These are phyloP conservation scores for Trichonephila inaurata DNA, from an alignment of 1,140 invertebrate species.

Conservation along the genomic window DNA sequence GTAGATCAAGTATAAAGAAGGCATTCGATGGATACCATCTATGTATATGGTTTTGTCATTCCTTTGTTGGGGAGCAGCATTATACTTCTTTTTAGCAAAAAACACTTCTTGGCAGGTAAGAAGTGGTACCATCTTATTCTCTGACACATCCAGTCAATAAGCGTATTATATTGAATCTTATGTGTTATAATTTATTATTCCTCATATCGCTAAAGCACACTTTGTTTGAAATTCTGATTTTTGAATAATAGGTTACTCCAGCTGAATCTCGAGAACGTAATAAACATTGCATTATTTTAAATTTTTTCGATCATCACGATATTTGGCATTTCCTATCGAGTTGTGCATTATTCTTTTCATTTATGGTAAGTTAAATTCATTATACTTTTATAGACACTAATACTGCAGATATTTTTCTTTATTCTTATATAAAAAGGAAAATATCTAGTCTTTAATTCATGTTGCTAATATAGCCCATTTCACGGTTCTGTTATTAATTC, in stretches of 20 bases:
- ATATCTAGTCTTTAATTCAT: too few relatives aligned
- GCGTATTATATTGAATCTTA: too few relatives aligned
- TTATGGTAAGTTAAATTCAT: constrained; percentile 84
- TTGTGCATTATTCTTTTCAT: constrained; percentile 92
- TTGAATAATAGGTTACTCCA: constrained; percentile 85
- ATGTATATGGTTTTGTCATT: constrained; percentile 86
- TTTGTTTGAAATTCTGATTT: too few relatives aligned
- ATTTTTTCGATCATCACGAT: constrained; percentile 93
- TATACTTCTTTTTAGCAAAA: constrained; percentile 89
- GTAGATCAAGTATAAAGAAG: constrained; percentile 86
- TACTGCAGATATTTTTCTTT: too few relatives aligned
- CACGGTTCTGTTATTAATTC: too few relatives aligned
- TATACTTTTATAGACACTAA: neutral
- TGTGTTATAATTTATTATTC: too few relatives aligned
- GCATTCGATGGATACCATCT: constrained; percentile 84
- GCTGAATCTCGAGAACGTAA: constrained; percentile 90
- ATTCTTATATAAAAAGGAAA: too few relatives aligned
- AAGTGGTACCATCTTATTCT: neutral
- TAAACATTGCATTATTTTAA: constrained; percentile 87
- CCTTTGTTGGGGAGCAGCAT: constrained; percentile 86
- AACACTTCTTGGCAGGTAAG: constrained; percentile 89
- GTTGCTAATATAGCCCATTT: too few relatives aligned
- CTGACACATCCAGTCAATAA: too few relatives aligned
- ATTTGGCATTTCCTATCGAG: constrained; percentile 95
- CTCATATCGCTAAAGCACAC: too few relatives aligned